Conservation (phyloP, 2,113 vertebrate species). For the Pontoporia blainvillei region DNA sequence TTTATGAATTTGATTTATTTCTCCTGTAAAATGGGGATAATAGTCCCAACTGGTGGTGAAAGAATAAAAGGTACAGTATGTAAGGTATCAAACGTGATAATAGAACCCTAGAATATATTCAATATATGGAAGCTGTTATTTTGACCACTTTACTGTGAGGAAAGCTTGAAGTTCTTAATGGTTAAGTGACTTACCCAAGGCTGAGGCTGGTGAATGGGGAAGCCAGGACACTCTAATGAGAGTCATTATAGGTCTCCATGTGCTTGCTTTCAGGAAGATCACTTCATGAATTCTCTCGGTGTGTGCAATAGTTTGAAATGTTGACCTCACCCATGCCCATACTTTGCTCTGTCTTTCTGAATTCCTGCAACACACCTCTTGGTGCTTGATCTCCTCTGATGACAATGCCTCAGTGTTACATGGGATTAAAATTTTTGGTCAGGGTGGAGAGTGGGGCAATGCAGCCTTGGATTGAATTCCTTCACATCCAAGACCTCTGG, state of each 20-base stretch:
- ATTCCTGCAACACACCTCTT: rapidly evolving
- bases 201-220: rapidly evolving
- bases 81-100: neutral
- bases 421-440: neutral
- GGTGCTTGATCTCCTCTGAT: neutral
- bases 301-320: rapidly evolving
- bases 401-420: neutral
- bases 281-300: neutral
- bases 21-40: neutral
- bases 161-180: neutral
- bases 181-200: neutral
- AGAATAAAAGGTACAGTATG: neutral
- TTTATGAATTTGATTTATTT: neutral
- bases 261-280: neutral
- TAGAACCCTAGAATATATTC: neutral
- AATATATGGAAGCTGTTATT: neutral
- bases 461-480: neutral
- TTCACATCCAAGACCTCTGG: neutral
- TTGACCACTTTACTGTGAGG: neutral
- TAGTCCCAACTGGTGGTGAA: neutral
- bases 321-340: rapidly evolving
- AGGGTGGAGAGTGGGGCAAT: rapidly evolving
- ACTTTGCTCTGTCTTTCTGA: neutral
- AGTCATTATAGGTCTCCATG: neutral
- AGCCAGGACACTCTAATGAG: neutral